phyloP scores from a whole-genome alignment of 2,113 vertebrate species.

The Sapayoa aenigma region DNA sequence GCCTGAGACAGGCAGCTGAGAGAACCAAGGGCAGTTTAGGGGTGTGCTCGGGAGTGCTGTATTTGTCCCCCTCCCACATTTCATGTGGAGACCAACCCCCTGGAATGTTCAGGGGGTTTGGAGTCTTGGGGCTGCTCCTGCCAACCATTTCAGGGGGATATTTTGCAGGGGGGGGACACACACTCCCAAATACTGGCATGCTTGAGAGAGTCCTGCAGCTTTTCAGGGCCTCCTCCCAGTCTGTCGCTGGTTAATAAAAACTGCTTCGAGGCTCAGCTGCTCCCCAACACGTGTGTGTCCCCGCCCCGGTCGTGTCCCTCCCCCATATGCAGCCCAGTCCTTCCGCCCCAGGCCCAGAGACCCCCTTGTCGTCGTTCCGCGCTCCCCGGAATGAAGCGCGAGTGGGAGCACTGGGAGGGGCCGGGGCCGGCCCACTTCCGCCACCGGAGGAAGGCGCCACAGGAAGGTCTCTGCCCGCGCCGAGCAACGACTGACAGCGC shows the following conservation, averaged over 20 bases:
- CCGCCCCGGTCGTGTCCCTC: not conserved
- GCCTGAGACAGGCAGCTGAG: not conserved
- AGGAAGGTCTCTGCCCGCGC: not conserved
- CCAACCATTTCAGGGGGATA: not conserved
- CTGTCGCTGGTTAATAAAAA: not conserved
- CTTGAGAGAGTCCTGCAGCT: not conserved
- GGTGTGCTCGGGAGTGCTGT: not conserved
- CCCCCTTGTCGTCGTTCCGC: too few relatives aligned
- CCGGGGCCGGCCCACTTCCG: too few relatives aligned
- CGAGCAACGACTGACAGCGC: not conserved
- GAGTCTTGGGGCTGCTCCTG: not conserved
- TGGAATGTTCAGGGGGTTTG: too few relatives aligned
- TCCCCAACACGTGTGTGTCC: not conserved
- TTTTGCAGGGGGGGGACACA: not conserved
- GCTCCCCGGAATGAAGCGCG: fast-evolving
- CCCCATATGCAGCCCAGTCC: too few relatives aligned
- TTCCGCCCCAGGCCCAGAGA: too few relatives aligned
- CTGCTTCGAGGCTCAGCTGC: not conserved
- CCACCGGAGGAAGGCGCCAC: not conserved
- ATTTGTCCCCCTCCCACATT: not conserved
- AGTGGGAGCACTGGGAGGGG: fast-evolving
- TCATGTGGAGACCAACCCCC: not conserved
- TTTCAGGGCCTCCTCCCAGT: too few relatives aligned
- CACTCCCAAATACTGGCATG: too few relatives aligned
- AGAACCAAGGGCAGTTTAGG: not conserved